Evolutionary conservation across 2,888 invertebrate genomes (phyloP), one percentile per base, ranked within the genome.

Genomic region (Heliconius hortense): DNA sequence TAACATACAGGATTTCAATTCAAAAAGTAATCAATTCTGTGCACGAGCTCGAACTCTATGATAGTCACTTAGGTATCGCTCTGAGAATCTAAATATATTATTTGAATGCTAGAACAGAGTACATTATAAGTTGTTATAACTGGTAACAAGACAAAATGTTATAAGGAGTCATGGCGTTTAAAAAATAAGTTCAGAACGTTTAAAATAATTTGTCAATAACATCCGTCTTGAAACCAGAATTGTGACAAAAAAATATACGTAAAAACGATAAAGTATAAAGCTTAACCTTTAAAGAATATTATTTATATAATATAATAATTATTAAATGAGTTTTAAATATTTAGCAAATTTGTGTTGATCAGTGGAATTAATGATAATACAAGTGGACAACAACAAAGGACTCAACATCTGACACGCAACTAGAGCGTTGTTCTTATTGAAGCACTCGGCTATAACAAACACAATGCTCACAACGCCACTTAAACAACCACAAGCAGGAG

Each of bases 221-320:
- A n/a, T 64, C 35, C 64, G 64, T 18, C 21, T 64, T 35, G 64
- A 35, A 63, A 64, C n/a, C 4, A 39, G 64, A 35, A 35, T 64
- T 35, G 10, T 63, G 8, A 64, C 35, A 64, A 11, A 64, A 31
- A 64, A 64, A 64, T 10, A 59, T 35, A 31, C 10, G 11, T n/a
- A 35, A 31, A 63, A 63, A 63, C 31, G 8, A 35, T 35, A 21
- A 31, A 21, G 8, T 35, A 63, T 31, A 21, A 31, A 35, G 21
- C 10, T 10, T 35, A 35, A 63, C 21, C 21, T 35, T 63, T 35
- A 21, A 63, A 63, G n/a, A 18, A 35, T n/a, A 11, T 63, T 18
- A n/a, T 63, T 31, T 63, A 35, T 63, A 4, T 62, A 18, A 18
- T 62, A 62, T 62, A 7, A 62, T 62, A 7, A 18, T 18, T 62